Percentiles rank a stretch among this genome's conserved stretches.
Evolutionary conservation across 2,888 invertebrate species (phyloP).

Genomic region (Caenorhabditis macrosperma): DNA sequence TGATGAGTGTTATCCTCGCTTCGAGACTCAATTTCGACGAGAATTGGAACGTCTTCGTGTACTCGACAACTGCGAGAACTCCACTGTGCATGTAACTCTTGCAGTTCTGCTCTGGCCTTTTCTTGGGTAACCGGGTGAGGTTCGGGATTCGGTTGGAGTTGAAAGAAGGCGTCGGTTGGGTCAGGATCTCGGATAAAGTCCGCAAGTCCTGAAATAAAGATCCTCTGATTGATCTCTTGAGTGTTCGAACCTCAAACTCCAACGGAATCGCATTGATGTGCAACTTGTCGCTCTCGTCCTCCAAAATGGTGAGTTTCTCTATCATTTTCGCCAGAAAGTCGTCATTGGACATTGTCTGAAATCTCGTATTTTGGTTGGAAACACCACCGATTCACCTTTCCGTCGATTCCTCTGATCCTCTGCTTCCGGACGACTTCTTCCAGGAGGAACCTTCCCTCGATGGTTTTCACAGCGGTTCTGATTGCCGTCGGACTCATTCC

Average conservation of each 20-base stretch:
- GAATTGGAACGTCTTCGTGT: constrained; percentile 19
- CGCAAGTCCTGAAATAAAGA: constrained; percentile 11
- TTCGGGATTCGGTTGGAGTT: constrained; percentile 10
- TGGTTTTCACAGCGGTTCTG: constrained; percentile 25
- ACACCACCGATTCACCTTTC: not conserved
- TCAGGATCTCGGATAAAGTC: constrained; percentile 14
- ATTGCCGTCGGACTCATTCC: constrained; percentile 40
- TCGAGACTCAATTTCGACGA: constrained; percentile 17
- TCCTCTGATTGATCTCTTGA: not conserved
- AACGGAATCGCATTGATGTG: constrained; percentile 9
- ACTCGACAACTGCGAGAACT: constrained; percentile 23
- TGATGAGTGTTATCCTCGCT: constrained; percentile 2
- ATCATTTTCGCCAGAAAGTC: constrained; percentile 24
- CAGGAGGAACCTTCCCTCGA: constrained; percentile 14
- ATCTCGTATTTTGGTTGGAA: no score
- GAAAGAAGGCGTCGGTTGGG: not conserved
- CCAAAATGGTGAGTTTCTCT: constrained; percentile 1
- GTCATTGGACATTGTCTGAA: constrained; percentile 17
- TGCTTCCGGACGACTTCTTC: constrained; percentile 19
- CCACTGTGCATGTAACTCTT: constrained; percentile 35
- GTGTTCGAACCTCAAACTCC: constrained; percentile 1
- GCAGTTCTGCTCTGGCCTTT: constrained; percentile 3
- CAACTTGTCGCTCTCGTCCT: constrained; percentile 13
- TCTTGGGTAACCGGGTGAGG: no score
- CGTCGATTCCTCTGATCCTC: not conserved